Evolutionary conservation across 2,113 vertebrate genomes (phyloP), one percentile per base, ranked within the genome.

Genomic region (Corvus moneduloides): DNA sequence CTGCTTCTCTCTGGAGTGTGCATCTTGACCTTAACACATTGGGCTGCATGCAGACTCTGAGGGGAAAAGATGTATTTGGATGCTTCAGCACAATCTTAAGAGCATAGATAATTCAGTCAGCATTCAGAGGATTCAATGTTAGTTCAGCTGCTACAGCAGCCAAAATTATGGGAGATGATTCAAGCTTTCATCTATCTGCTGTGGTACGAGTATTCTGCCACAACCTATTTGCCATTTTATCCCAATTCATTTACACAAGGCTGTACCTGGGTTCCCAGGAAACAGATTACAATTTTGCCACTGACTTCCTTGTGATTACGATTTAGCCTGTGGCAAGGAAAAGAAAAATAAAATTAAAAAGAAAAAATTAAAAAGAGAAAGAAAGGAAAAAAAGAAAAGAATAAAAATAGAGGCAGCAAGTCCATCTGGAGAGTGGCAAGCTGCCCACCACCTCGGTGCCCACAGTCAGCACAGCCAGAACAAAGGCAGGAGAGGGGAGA

Each of bases 381-480:
- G 7, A 19, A 17, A 41, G 6, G 11, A 2, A 32, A n/a, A 11
- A 22, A 41, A 30, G 1, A 10, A 15, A 33, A n/a, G 1, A 30
- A 44, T 6, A 55, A 77, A 93, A 64, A 41, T 20, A 75, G 52
- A 93, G n/a, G 48, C 76, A 94, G 83, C 32, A 85, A 88, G 94
- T 96, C 94, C 96, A 96, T 96, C 93, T 92, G 92, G 90, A 93
- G 83, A 61, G 73, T 92, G 94, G 96, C 90, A 94, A 75, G 44
- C 69, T 95, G 93, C 93, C 96, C 95, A 77, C 61, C 58, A 64
- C 73, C 86, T 93, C 7, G 0, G 16, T 79, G 92, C 88, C 90
- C 48, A 6, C 67, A 88, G 85, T 51, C 63, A 2, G 62, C n/a
- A 37, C 21, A 84, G 52, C 27, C 48, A 2, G 1, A 88, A 93